These are phyloP conservation scores for Octonoba sinensis DNA, from an alignment of 2,888 invertebrate genomes.

Conservation along the genomic window DNA sequence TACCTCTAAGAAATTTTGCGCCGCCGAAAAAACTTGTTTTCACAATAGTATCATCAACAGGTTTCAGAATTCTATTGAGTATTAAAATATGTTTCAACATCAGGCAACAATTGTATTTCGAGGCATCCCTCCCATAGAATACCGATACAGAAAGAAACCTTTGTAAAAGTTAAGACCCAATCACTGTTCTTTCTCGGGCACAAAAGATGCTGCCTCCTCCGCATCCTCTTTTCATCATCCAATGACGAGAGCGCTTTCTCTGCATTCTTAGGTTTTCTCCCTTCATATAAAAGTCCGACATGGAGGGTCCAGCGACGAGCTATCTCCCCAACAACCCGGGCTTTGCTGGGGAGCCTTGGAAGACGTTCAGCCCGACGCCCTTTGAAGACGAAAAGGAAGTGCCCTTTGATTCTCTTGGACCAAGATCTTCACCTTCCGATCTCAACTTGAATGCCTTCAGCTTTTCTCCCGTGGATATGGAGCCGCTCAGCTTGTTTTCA, in stretches of 20 bases:
- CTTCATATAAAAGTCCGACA: conserved; percentile 19
- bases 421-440: conserved; percentile 29
- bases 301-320: conserved; percentile 25
- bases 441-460: conserved; percentile 50
- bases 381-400: conserved; percentile 28
- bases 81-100: too few species aligned
- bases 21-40: too few species aligned
- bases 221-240: conserved; percentile 15
- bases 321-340: conserved; percentile 63
- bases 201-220: conserved; percentile 34
- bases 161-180: too few species aligned
- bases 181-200: neutral
- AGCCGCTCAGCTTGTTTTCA: conserved; percentile 48
- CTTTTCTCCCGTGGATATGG: conserved; percentile 52
- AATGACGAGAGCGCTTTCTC: conserved; percentile 18
- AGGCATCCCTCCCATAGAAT: too few species aligned
- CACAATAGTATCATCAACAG: too few species aligned
- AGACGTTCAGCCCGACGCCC: conserved; percentile 41
- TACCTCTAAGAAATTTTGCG: too few species aligned
- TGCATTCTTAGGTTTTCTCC: conserved; percentile 62
- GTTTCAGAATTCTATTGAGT: too few species aligned
- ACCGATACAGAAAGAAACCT: too few species aligned
- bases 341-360: conserved; percentile 53
- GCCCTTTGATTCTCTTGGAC: neutral
- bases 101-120: too few species aligned